A percentile compares a stretch with the other conserved stretches of the same genome.
phyloP scores from a whole-genome alignment of 1,140 invertebrate species.

The Drosophila quadrilineata region DNA sequence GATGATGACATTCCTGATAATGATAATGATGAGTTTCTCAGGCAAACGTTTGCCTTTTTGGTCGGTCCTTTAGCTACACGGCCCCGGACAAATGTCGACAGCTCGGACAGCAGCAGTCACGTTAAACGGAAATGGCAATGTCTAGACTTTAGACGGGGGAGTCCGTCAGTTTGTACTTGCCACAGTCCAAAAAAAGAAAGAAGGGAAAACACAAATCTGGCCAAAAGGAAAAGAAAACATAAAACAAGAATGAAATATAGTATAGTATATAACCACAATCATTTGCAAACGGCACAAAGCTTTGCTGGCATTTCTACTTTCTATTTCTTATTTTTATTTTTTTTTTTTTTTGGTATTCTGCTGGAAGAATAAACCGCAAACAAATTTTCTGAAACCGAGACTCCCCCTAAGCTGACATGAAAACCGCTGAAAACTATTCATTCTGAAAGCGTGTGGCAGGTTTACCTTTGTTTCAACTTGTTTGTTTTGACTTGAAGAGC shows the following conservation, averaged over 20 bases:
- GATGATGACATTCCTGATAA: constrained; percentile 34
- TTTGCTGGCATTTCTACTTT: constrained; percentile 37
- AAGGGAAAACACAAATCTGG: not conserved
- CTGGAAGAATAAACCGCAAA: constrained; percentile 14
- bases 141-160: constrained; percentile 67
- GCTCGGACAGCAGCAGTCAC: constrained; percentile 53
- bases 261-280: constrained; percentile 46
- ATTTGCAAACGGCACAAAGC: constrained; percentile 62
- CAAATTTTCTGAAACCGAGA: constrained; percentile 37
- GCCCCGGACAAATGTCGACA: constrained; percentile 3
- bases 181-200: constrained; percentile 1
- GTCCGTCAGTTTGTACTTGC: not conserved
- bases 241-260: too few relatives aligned
- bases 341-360: constrained; percentile 3
- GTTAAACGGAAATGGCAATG: constrained; percentile 78
- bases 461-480: not conserved
- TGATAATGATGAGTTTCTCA: constrained; percentile 49
- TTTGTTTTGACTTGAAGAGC: not conserved
- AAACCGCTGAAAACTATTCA: constrained; percentile 42
- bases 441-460: constrained; percentile 13
- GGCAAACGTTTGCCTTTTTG: constrained; percentile 2
- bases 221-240: too few relatives aligned
- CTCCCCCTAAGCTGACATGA: constrained; percentile 16
- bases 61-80: constrained; percentile 9
- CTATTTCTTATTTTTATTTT: constrained; percentile 22